Evolutionary conservation across 2,888 invertebrate species (phyloP), one percentile per base, ranked within the genome.

Genomic region (Deroplatys truncata): DNA sequence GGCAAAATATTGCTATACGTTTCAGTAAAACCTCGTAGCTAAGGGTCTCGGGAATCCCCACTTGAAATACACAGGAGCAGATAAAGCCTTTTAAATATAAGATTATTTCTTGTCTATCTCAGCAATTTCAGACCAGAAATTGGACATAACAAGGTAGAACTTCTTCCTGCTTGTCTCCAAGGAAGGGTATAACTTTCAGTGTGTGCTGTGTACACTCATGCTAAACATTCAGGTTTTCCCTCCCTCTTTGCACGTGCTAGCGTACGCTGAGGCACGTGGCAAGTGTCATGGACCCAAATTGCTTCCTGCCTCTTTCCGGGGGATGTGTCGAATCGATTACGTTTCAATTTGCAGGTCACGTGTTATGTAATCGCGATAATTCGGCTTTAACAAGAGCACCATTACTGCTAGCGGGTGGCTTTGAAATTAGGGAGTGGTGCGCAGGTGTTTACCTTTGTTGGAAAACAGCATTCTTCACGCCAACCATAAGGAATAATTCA

Each of bases 341-440:
- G 31, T 82, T 83, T 87, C 82, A 87, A 87, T 87, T 87, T 83
- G 87, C 82, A 31, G 86, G 15, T 28, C 86, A 86, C 49, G 56
- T 72, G 56, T 25, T 20, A 72, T 20, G 56, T 72, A 72, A 72
- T 72, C 56, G 25, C 56, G 56, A 25, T 72, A 72, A 72, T 72
- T 72, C 56, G 20, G 20, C 20, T 72, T 72, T 72, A 72, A 72
- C 56, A 72, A 72, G 56, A 72, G 3, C 20, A 72, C 56, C 25
- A 72, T 72, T 43, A 7, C 43, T 43, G 13, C 43, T 13, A 13
- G 43, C 13, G 43, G 43, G 56, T 20, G 56, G 25, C 20, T 72
- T 56, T 20, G 16, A 5, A 16, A 16, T 1, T 56, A 0, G 20
- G 15, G 56, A 1, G 56, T 15, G 49, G 9, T 13, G 15, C 9